A percentile compares a stretch with the other conserved stretches of the same genome.
Conservation (phyloP, 2,797 vertebrate genomes). For the Sphenopsis melanotis region DNA sequence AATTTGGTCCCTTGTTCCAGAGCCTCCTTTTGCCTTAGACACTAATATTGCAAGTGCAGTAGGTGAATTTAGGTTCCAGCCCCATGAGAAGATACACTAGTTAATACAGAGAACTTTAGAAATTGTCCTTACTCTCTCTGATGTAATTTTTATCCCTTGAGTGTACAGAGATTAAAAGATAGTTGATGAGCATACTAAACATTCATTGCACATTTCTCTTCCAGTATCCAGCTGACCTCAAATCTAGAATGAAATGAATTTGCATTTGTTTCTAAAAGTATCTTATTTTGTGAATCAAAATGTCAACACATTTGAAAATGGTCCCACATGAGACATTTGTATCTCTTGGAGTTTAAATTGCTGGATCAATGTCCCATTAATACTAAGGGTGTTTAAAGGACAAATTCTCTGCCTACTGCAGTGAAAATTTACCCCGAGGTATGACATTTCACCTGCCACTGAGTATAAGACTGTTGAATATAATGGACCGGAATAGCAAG, state of each 20-base stretch:
- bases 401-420: slow-evolving; percentile 52
- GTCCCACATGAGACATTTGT: neutral
- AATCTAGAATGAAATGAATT: slow-evolving; percentile 36
- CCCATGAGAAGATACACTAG: neutral
- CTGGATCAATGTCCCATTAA: slow-evolving; percentile 47
- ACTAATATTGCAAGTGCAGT: neutral
- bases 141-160: neutral
- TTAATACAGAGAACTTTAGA: neutral
- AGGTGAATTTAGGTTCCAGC: neutral
- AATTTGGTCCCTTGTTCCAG: neutral
- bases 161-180: neutral
- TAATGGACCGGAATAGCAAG: slow-evolving; percentile 24
- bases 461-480: neutral
- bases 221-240: slow-evolving; percentile 23
- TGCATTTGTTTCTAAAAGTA: slow-evolving; percentile 41
- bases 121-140: slow-evolving; percentile 5
- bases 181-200: neutral
- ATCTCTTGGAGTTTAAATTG: slow-evolving; percentile 40
- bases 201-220: slow-evolving; percentile 6
- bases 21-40: neutral
- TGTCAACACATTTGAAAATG: slow-evolving; percentile 32
- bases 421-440: slow-evolving; percentile 48
- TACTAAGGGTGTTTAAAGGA: slow-evolving; percentile 59
- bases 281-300: slow-evolving; percentile 44
- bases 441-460: slow-evolving; percentile 46